Conservation (phyloP, 2,113 vertebrate genomes). For the Orcinus orca region DNA sequence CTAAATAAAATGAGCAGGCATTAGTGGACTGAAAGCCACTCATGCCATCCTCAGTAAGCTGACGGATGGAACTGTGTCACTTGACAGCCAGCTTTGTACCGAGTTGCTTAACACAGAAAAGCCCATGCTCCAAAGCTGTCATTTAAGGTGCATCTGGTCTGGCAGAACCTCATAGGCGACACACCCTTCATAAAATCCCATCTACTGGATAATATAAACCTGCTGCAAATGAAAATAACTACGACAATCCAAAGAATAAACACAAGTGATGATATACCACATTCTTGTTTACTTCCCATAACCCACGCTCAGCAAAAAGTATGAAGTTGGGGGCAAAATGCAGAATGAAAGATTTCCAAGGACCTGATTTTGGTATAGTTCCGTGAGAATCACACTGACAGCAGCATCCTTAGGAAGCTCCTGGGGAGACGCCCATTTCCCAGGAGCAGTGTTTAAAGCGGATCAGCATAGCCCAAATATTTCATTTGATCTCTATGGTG, state of each 20-base stretch:
- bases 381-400: neutral
- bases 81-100: constrained; percentile 64
- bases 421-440: neutral
- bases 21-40: constrained; percentile 44
- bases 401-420: neutral
- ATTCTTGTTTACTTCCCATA: neutral
- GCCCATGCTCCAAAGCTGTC: constrained; percentile 69
- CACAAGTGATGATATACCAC: neutral
- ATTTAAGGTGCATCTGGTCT: constrained; percentile 68
- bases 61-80: constrained; percentile 71
- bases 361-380: neutral
- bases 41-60: constrained; percentile 65
- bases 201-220: constrained; percentile 67
- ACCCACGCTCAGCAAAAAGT: neutral
- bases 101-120: constrained; percentile 72
- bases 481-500: neutral
- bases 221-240: constrained; percentile 65
- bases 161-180: constrained; percentile 61
- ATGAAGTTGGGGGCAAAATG: constrained; percentile 3
- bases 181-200: constrained; percentile 62
- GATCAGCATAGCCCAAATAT: neutral
- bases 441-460: neutral
- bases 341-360: neutral
- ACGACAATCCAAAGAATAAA: constrained; percentile 63
- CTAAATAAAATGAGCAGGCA: constrained; percentile 28